Evolutionary conservation across 2,797 vertebrate species (phyloP).

Genomic region (Eulemur rubriventer): DNA sequence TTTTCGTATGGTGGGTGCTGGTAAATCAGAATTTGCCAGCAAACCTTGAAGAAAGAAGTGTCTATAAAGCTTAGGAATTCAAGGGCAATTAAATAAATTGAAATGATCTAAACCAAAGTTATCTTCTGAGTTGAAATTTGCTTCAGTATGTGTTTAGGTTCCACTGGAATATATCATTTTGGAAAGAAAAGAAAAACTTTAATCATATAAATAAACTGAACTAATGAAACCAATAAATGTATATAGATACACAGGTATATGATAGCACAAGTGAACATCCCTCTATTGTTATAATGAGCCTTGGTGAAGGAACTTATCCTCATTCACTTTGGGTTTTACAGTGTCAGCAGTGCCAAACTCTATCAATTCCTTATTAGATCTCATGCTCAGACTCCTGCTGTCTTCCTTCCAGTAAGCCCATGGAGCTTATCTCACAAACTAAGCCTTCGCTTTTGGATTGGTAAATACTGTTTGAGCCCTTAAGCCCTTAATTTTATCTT

Average conservation of each 20-base stretch:
- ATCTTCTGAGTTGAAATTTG: not conserved
- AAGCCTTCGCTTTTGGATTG: not conserved
- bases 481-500: not conserved
- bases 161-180: not conserved
- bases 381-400: not conserved
- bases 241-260: not conserved
- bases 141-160: not conserved
- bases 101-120: not conserved
- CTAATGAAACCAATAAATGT: not conserved
- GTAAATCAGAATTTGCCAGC: not conserved
- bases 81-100: not conserved
- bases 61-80: not conserved
- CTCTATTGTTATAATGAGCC: not conserved
- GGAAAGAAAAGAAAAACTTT: not conserved
- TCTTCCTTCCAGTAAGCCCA: not conserved
- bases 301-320: not conserved
- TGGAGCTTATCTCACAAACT: not conserved
- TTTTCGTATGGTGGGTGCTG: not conserved
- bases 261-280: not conserved
- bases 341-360: not conserved
- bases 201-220: not conserved
- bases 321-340: not conserved
- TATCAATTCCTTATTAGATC: not conserved
- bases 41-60: not conserved
- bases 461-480: not conserved